A percentile compares a stretch with the other conserved stretches of the same genome.
Evolutionary conservation across 2,888 invertebrate species (phyloP).

Genomic region (Gasteruption jaculator): DNA sequence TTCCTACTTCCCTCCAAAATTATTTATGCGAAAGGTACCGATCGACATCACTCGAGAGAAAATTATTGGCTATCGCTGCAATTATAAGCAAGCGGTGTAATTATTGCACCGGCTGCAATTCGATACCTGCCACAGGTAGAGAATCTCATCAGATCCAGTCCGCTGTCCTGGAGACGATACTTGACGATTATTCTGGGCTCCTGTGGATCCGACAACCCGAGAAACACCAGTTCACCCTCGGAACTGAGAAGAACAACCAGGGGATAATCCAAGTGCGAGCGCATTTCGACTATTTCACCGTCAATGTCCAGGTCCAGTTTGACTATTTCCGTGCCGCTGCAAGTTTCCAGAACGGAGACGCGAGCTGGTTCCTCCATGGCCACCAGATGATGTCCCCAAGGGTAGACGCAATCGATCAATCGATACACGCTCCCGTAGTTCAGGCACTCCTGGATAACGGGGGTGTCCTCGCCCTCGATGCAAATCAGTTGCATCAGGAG

Average conservation of each 20-base stretch:
- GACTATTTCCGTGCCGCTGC: slow-evolving; percentile 28
- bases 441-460: slow-evolving; percentile 19
- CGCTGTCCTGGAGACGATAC: slow-evolving; percentile 28
- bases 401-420: slow-evolving; percentile 37
- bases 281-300: slow-evolving; percentile 23
- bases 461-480: slow-evolving; percentile 11
- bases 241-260: slow-evolving; percentile 29
- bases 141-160: slow-evolving; percentile 38
- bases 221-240: slow-evolving; percentile 34
- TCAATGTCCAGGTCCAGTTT: slow-evolving; percentile 25
- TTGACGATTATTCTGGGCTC: slow-evolving; percentile 28
- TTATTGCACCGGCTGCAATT: no score
- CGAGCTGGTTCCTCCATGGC: slow-evolving; percentile 26
- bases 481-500: slow-evolving; percentile 34
- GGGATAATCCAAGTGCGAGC: slow-evolving; percentile 38
- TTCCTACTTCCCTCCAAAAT: no score
- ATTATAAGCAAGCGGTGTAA: no score
- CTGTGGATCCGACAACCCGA: slow-evolving; percentile 27
- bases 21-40: no score
- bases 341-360: slow-evolving; percentile 31
- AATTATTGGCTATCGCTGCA: no score
- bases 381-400: slow-evolving; percentile 39
- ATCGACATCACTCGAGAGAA: no score
- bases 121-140: no score
- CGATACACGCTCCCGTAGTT: slow-evolving; percentile 28